Percentiles rank a stretch among this genome's conserved stretches.
Conservation (phyloP, 2,888 invertebrate species). For the Cosmopolites sordidus region DNA sequence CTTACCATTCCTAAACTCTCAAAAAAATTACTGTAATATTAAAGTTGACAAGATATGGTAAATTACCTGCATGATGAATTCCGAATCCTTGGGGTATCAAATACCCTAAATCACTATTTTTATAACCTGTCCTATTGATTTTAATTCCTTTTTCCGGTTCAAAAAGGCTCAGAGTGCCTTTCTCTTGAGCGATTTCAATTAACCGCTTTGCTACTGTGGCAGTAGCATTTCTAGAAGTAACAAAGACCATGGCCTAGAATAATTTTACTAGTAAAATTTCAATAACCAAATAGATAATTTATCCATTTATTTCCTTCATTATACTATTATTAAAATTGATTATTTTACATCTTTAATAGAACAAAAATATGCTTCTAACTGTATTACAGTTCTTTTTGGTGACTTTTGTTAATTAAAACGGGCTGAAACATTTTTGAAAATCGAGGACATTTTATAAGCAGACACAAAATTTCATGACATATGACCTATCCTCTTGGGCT, state of each 20-base stretch:
- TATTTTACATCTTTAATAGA: too few relatives aligned
- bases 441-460: too few relatives aligned
- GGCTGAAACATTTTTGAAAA: too few relatives aligned
- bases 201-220: constrained; percentile 81
- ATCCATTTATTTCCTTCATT: too few relatives aligned
- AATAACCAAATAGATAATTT: too few relatives aligned
- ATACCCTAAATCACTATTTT: constrained; percentile 78
- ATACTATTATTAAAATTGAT: too few relatives aligned
- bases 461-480: too few relatives aligned
- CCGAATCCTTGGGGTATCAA: constrained; percentile 84
- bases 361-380: too few relatives aligned
- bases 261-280: too few relatives aligned
- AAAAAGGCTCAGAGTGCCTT: constrained; percentile 67
- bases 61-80: constrained; percentile 91
- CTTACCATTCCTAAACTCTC: constrained; percentile 57
- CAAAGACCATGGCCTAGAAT: constrained; percentile 83
- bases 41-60: not conserved
- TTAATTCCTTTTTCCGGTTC: constrained; percentile 62
- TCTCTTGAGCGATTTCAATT: constrained; percentile 74
- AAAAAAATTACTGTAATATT: not conserved
- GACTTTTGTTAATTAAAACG: too few relatives aligned
- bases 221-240: constrained; percentile 96
- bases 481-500: too few relatives aligned
- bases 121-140: constrained; percentile 67
- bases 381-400: too few relatives aligned